These are phyloP conservation scores for Hydropotes inermis DNA, from an alignment of 2,113 vertebrate genomes.

Conservation along the genomic window DNA sequence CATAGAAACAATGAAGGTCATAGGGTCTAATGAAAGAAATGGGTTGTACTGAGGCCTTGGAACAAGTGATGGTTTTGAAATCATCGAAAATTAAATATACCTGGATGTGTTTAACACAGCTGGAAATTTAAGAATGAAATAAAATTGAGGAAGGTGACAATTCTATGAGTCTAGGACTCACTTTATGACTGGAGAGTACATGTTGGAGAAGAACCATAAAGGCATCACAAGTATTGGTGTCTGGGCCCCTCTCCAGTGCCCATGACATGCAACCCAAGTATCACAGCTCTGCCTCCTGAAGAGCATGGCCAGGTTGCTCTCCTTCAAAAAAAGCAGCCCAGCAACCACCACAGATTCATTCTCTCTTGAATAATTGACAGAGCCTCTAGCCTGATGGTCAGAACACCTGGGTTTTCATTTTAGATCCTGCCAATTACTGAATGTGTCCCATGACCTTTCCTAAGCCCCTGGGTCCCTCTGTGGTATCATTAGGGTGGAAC, in stretches of 20 bases:
- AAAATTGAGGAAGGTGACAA: not conserved
- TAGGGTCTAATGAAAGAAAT: not conserved
- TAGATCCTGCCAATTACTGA: not conserved
- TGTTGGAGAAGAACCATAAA: not conserved
- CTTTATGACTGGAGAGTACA: not conserved
- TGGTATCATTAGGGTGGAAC: not conserved
- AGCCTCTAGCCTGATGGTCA: not conserved
- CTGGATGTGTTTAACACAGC: not conserved
- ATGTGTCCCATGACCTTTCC: not conserved
- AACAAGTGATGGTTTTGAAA: not conserved
- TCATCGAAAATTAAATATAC: not conserved
- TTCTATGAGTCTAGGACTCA: not conserved
- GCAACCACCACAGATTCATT: not conserved
- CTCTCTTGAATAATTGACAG: not conserved
- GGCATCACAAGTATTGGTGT: not conserved
- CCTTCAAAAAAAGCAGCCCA: not conserved
- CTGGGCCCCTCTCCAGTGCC: not conserved
- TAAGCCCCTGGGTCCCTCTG: not conserved
- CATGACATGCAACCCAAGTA: accelerated
- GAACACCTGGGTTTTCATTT: not conserved
- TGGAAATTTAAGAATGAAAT: not conserved
- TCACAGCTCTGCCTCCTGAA: not conserved
- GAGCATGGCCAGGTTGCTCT: too few species aligned
- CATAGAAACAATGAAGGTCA: not conserved
- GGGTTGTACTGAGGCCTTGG: not conserved